A percentile compares a stretch with the other conserved stretches of the same genome.
These are phyloP conservation scores for Mimumesa dahlbomi DNA, from an alignment of 2,888 invertebrate genomes.

Conservation along the genomic window DNA sequence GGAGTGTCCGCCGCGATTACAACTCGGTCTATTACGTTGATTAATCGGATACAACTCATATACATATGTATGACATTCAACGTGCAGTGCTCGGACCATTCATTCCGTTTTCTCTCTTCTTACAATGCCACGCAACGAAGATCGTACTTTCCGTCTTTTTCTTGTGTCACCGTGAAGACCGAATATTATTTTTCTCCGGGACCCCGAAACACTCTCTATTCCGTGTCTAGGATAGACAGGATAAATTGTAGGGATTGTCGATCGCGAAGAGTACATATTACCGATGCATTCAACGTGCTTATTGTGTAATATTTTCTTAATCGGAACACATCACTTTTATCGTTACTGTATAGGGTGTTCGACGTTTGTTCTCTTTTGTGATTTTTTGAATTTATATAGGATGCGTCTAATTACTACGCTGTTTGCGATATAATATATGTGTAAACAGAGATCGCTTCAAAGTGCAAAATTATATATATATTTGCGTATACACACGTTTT, in stretches of 20 bases:
- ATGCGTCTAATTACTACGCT: too few species aligned
- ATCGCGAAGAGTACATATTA: too few species aligned
- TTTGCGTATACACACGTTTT: too few species aligned
- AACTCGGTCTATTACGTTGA: slow-evolving; percentile 71
- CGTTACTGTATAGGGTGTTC: too few species aligned
- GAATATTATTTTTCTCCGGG: slow-evolving; percentile 11
- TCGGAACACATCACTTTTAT: too few species aligned
- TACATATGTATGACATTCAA: slow-evolving; percentile 71
- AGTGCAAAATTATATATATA: too few species aligned
- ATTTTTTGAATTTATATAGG: too few species aligned
- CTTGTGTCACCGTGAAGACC: not conserved
- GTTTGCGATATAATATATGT: too few species aligned
- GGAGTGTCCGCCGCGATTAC: slow-evolving; percentile 72
- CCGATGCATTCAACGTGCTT: too few species aligned
- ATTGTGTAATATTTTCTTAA: too few species aligned
- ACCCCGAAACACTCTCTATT: slow-evolving; percentile 3
- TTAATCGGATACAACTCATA: slow-evolving; percentile 72
- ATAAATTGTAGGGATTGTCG: slow-evolving; percentile 46
- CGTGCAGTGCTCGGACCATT: slow-evolving; percentile 39
- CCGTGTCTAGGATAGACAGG: slow-evolving; percentile 10
- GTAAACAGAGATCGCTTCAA: too few species aligned
- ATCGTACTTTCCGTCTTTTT: slow-evolving; percentile 3
- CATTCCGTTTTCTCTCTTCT: slow-evolving; percentile 35
- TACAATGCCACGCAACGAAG: not conserved
- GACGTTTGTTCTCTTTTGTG: too few species aligned